A percentile compares a stretch with the other conserved stretches of the same genome.
phyloP scores from a whole-genome alignment of 2,113 vertebrate genomes.

The Petroica traversi region DNA sequence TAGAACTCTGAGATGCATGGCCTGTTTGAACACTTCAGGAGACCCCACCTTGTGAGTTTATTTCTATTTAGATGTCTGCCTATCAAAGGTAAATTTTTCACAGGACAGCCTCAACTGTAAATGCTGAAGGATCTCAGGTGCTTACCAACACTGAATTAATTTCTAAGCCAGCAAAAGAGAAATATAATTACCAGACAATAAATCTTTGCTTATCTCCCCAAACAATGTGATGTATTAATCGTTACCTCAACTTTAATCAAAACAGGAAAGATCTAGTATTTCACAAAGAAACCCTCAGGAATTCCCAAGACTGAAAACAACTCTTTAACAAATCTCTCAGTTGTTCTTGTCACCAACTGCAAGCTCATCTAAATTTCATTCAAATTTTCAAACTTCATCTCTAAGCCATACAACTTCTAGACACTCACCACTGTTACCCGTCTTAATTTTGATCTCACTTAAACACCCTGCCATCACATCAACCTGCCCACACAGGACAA shows the following conservation, averaged over 20 bases:
- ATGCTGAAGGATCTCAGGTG: neutral
- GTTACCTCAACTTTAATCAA: neutral
- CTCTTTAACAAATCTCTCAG: neutral
- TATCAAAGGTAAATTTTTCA: neutral
- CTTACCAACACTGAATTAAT: neutral
- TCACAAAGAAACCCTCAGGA: neutral
- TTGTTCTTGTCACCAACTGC: neutral
- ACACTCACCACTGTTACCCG: neutral
- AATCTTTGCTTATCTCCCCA: neutral
- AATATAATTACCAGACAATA: neutral
- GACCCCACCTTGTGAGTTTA: neutral
- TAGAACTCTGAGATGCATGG: neutral
- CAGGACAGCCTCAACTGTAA: neutral
- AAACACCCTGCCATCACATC: neutral
- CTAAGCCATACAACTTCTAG: neutral
- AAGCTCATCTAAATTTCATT: neutral
- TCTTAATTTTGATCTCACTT: neutral
- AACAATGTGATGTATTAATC: accelerated
- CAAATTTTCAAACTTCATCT: neutral
- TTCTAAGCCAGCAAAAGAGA: neutral
- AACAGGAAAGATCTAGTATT: neutral
- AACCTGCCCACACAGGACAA: neutral
- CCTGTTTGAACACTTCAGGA: neutral
- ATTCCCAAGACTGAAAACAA: neutral
- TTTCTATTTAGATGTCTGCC: neutral